phyloP scores from a whole-genome alignment of 2,113 vertebrate species.

The Cebidichthys violaceus region DNA sequence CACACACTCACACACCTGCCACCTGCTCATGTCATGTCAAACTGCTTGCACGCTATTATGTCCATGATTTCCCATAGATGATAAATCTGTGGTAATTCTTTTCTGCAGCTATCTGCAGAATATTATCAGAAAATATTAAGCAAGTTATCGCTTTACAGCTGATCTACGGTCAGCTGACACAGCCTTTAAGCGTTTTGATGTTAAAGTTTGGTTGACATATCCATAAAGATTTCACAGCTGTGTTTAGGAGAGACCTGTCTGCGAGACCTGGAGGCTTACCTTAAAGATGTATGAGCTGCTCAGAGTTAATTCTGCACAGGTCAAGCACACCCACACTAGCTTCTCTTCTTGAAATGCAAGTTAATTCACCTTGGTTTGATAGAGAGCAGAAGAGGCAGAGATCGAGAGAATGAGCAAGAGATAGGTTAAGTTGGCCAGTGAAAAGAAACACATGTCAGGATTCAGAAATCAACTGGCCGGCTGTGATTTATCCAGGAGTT shows the following conservation, averaged over 20 bases:
- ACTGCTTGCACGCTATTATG: background rate
- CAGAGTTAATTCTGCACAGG: conserved; percentile 50
- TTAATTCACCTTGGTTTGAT: background rate
- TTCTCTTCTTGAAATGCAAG: conserved; percentile 34
- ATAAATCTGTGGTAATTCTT: background rate
- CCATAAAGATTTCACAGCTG: conserved; percentile 72
- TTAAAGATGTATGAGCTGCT: conserved; percentile 47
- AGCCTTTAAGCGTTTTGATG: conserved; percentile 21
- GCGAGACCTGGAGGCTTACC: conserved; percentile 39
- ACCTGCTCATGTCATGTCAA: conserved; percentile 36
- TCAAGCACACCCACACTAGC: conserved; percentile 25
- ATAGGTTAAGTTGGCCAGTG: conserved; percentile 53
- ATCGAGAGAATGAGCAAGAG: conserved; percentile 1
- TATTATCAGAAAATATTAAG: background rate
- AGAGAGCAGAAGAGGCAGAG: conserved; percentile 12
- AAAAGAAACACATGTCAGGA: conserved; percentile 76
- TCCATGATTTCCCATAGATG: background rate
- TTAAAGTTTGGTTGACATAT: conserved; percentile 54
- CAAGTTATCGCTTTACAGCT: background rate
- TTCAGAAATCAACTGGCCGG: conserved; percentile 60
- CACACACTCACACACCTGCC: conserved; percentile 11
- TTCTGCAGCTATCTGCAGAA: conserved; percentile 16
- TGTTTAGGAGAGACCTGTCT: conserved; percentile 49
- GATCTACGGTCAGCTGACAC: conserved; percentile 22
- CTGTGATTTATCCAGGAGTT: conserved; percentile 62